These are phyloP conservation scores for Drosophila auraria DNA, from an alignment of 1,140 invertebrate genomes.

Conservation along the genomic window DNA sequence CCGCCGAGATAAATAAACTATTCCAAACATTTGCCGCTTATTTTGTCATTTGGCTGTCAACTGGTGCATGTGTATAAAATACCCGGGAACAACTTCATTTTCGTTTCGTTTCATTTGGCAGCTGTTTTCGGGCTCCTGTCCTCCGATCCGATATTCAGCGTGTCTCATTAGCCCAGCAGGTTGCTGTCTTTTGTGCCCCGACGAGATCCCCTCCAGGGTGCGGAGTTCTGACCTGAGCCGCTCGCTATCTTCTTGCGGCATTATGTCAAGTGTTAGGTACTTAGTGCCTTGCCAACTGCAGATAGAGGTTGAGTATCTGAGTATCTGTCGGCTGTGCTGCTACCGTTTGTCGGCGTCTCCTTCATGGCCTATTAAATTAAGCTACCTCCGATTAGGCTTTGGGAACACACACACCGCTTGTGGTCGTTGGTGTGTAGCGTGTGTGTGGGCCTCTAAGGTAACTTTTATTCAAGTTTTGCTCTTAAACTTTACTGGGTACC, in stretches of 20 bases:
- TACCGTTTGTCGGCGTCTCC: constrained; percentile 51
- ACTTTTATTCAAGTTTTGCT: constrained; percentile 9
- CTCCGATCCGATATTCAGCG: constrained; percentile 48
- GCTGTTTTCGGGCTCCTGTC: constrained; percentile 52
- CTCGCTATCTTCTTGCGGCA: constrained; percentile 73
- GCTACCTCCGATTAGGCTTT: constrained; percentile 57
- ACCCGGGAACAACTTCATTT: constrained; percentile 66
- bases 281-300: constrained; percentile 63
- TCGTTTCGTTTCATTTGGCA: constrained; percentile 69
- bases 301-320: constrained; percentile 26
- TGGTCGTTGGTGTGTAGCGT: background rate
- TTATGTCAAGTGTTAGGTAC: constrained; percentile 84
- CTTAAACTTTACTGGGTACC: background rate
- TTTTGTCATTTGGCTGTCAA: constrained; percentile 82
- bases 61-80: constrained; percentile 50
- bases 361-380: constrained; percentile 66
- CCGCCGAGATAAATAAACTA: constrained; percentile 55
- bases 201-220: constrained; percentile 14
- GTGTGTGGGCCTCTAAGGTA: constrained; percentile 24
- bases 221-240: constrained; percentile 58
- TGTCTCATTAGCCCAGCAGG: constrained; percentile 81
- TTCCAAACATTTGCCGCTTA: constrained; percentile 75
- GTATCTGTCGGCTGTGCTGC: constrained; percentile 33
- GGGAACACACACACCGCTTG: constrained; percentile 37
- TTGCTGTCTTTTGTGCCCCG: constrained; percentile 46